Percentiles rank a stretch among this genome's conserved stretches.
Conservation (phyloP, 2,113 vertebrate genomes). For the Australoheros scitulus region DNA sequence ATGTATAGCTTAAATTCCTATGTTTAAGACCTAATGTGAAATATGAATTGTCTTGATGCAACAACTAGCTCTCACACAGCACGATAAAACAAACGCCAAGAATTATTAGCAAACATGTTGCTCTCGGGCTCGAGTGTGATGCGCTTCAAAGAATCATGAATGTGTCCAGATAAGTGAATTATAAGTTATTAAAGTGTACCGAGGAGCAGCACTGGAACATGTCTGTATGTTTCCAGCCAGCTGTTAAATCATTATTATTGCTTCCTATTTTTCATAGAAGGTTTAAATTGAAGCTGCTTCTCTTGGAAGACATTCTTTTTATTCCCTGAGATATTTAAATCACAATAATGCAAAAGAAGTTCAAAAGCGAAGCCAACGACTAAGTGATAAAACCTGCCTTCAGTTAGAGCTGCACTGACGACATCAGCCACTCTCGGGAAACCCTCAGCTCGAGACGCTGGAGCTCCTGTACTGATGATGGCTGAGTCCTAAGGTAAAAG, state of each 20-base stretch:
- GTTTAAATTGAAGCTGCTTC: conserved; percentile 23
- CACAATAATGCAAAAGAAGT: background rate
- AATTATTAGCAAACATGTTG: conserved; percentile 31
- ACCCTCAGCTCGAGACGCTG: background rate
- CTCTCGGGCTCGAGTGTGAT: conserved; percentile 35
- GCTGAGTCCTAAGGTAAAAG: background rate
- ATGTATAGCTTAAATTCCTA: background rate
- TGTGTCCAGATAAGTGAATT: conserved; percentile 60
- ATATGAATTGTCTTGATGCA: conserved; percentile 20
- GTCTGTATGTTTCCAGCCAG: conserved; percentile 46
- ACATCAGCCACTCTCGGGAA: background rate
- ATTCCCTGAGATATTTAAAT: conserved; percentile 16
- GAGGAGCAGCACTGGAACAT: conserved; percentile 29
- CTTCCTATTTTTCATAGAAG: conserved; percentile 41
- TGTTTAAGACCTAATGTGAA: conserved; percentile 33
- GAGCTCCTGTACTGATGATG: background rate
- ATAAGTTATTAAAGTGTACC: conserved; percentile 45
- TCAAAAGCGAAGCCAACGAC: background rate
- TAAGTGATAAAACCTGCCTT: conserved; percentile 4
- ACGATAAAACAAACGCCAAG: conserved; percentile 47
- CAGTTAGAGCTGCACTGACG: background rate
- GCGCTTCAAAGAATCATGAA: conserved; percentile 37
- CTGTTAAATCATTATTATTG: conserved; percentile 58
- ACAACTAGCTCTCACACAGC: conserved; percentile 31
- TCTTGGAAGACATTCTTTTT: background rate